Evolutionary conservation across 2,797 vertebrate genomes (phyloP), one percentile per base, ranked within the genome.

Genomic region (Gallinago solitaria): DNA sequence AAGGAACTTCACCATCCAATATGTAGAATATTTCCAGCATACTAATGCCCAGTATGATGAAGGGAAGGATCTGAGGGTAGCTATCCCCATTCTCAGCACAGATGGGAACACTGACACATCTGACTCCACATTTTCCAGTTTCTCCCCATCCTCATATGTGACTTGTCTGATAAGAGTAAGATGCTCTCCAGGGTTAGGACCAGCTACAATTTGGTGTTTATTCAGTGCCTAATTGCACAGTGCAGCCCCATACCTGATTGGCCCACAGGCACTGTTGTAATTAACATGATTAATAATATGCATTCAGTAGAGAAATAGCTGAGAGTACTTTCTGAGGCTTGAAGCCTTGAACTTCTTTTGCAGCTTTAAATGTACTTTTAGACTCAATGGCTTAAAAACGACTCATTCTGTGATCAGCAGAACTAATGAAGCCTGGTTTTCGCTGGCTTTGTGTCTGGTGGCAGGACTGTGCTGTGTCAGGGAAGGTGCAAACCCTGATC

Each of bases 381-480:
- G 39, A 51, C 47, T 90, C 37, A 57, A 45, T 47, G 30, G 8
- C 35, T 92, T 70, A 47, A 79, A 73, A 93, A 2, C 0, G 0
- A 20, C 30, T 75, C 5, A 3, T 75, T 90, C 57, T 32, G 48
- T 64, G 65, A 53, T 54, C 32, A 57, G 59, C 1, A 9, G 35
- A 74, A 21, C 4, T 81, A 81, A 83, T 9, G 35, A 78, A 89
- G n/a, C 54, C 77, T 68, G 73, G 11, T 6, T 93, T 90, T 91
- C 0, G 0, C 33, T n/a, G 30, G 14, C 41, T 75, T 57, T 87
- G 50, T 78, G 64, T 74, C 48, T 87, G 0, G 0, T 83, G 61
- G 77, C 5, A 21, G 50, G 33, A 59, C 30, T 33, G 21, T 50
- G 37, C 12, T 2, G 1, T 91, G 73, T 17, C 61, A 86, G 39